Evolutionary conservation across 2,888 invertebrate genomes (phyloP).

Genomic region (Andrena fulva): DNA sequence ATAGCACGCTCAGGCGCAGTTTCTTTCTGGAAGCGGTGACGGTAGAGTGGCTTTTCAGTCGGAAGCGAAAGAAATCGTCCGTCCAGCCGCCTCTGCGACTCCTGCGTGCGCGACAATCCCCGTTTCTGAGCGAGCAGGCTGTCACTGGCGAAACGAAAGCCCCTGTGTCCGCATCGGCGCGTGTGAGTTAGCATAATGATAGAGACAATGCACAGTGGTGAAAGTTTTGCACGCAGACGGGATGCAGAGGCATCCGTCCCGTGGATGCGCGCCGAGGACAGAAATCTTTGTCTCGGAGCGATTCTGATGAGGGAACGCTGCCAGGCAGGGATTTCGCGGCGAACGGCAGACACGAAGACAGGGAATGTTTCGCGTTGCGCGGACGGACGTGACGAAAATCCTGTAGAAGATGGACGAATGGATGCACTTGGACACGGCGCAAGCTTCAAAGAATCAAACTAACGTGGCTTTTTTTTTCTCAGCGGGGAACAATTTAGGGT

Average conservation of each 20-base stretch:
- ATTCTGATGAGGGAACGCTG: not conserved
- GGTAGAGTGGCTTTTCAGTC: not conserved
- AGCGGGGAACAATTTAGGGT: too few species aligned
- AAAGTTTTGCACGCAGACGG: constrained; percentile 69
- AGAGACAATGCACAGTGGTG: constrained; percentile 74
- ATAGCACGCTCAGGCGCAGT: not conserved
- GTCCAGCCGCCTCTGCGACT: not conserved
- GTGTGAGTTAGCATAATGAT: constrained; percentile 66
- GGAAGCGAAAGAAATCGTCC: constrained; percentile 7
- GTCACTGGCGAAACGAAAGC: constrained; percentile 64
- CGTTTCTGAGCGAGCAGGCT: constrained; percentile 41
- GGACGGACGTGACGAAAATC: not conserved
- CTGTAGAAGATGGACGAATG: too few species aligned
- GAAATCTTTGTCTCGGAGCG: constrained; percentile 37
- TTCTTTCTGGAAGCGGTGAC: not conserved
- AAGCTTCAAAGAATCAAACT: too few species aligned
- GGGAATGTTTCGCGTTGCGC: not conserved
- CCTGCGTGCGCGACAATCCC: not conserved
- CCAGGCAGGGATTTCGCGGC: not conserved
- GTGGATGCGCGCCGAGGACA: constrained; percentile 47
- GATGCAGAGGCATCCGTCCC: constrained; percentile 55
- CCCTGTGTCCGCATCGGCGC: constrained; percentile 30
- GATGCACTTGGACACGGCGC: too few species aligned
- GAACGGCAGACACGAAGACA: not conserved
- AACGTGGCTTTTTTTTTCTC: too few species aligned